These are phyloP conservation scores for Ivindomyrus marchei DNA, from an alignment of 2,113 vertebrate genomes.

Conservation along the genomic window DNA sequence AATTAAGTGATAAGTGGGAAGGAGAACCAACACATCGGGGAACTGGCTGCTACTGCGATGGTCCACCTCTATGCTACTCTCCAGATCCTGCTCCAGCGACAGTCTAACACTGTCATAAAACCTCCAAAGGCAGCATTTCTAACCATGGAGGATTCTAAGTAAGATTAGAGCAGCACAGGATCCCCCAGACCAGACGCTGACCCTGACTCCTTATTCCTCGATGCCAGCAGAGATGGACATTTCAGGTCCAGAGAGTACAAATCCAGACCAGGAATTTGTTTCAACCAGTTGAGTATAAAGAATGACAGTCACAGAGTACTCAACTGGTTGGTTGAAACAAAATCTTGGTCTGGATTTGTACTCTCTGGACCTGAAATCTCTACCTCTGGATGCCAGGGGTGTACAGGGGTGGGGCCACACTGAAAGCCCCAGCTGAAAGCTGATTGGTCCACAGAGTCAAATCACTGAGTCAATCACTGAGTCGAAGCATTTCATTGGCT, in stretches of 20 bases:
- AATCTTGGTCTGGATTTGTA: too few species aligned
- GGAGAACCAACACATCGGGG: not conserved
- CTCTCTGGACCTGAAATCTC: too few species aligned
- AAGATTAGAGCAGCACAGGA: not conserved
- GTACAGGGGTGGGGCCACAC: not conserved
- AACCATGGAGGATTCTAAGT: not conserved
- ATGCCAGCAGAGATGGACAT: not conserved
- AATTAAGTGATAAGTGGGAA: not conserved
- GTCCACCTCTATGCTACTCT: not conserved
- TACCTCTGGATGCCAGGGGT: not conserved
- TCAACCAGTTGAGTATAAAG: too few species aligned
- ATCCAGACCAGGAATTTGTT: too few species aligned
- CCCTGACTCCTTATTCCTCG: not conserved
- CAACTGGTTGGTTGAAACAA: too few species aligned
- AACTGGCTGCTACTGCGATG: not conserved
- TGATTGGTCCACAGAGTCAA: not conserved
- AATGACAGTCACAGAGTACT: too few species aligned
- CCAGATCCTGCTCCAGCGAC: not conserved
- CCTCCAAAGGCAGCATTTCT: not conserved
- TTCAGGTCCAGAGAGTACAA: too few species aligned
- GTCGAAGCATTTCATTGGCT: not conserved
- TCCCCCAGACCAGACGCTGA: not conserved
- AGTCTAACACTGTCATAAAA: not conserved
- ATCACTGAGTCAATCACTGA: not conserved
- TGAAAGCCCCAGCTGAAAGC: not conserved